phyloP scores from a whole-genome alignment of 2,888 invertebrate species.

The Clivina fossor region DNA sequence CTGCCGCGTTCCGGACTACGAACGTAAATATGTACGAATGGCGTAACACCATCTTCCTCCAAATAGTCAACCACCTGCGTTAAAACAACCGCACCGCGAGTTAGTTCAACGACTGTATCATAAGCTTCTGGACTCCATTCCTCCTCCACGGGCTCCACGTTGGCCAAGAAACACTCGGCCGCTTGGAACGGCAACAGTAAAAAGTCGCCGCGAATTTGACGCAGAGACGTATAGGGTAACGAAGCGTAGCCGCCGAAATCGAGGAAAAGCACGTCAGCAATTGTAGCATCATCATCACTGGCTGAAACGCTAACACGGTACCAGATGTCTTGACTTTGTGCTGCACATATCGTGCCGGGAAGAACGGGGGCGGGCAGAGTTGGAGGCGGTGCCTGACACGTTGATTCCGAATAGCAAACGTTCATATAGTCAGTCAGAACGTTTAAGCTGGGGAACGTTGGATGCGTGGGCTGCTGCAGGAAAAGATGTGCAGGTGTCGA shows the following conservation, averaged over 20 bases:
- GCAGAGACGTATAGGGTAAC: conserved; percentile 73
- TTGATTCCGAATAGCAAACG: conserved; percentile 69
- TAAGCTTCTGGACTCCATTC: conserved; percentile 80
- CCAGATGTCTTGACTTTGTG: conserved; percentile 84
- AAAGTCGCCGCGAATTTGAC: conserved; percentile 93
- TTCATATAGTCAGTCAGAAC: conserved; percentile 81
- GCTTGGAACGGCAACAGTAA: conserved; percentile 96
- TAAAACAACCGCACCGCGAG: conserved; percentile 80
- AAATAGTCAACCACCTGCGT: conserved; percentile 83
- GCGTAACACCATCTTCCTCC: conserved; percentile 69
- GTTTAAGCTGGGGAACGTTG: conserved; percentile 83
- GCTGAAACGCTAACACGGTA: conserved; percentile 81
- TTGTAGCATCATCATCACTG: conserved; percentile 51
- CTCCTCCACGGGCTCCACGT: conserved; percentile 69
- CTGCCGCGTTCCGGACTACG: conserved; percentile 33
- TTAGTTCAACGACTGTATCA: conserved; percentile 75
- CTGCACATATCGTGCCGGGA: conserved; percentile 71
- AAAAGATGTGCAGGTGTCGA: conserved; percentile 88
- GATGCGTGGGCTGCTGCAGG: conserved; percentile 94
- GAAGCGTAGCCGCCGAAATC: conserved; percentile 94
- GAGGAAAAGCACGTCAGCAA: conserved; percentile 76
- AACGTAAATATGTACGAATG: conserved; percentile 81
- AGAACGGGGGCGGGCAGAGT: conserved; percentile 60
- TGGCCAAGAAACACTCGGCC: conserved; percentile 90
- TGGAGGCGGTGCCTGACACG: conserved; percentile 66